phyloP scores from a whole-genome alignment of 2,888 invertebrate species.

The Gymnocheta viridis region DNA sequence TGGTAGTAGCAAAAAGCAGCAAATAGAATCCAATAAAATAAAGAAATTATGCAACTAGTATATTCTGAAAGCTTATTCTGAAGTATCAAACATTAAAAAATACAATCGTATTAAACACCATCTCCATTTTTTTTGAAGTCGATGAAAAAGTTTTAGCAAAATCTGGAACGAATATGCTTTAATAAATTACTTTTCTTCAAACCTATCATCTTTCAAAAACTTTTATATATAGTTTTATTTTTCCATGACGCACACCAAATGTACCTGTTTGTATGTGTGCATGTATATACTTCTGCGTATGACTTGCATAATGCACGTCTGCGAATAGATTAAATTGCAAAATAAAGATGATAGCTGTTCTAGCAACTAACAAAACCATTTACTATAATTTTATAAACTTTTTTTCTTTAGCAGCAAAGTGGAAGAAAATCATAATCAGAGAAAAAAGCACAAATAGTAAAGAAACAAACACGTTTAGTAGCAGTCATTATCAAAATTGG shows the following conservation, averaged over 20 bases:
- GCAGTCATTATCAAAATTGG: constrained; percentile 69
- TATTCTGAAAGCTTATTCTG: too few relatives aligned
- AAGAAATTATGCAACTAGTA: too few relatives aligned
- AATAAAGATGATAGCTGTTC: constrained; percentile 25
- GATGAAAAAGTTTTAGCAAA: too few relatives aligned
- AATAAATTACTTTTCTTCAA: not conserved
- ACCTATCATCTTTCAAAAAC: not conserved
- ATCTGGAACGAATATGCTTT: not conserved
- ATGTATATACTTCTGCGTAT: not conserved
- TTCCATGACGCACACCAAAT: not conserved
- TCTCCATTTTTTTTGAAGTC: too few relatives aligned
- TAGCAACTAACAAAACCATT: constrained; percentile 37
- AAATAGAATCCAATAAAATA: too few relatives aligned
- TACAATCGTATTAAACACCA: too few relatives aligned
- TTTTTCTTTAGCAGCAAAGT: constrained; percentile 1
- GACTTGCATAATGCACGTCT: not conserved
- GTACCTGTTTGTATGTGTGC: not conserved
- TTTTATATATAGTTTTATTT: not conserved
- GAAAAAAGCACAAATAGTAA: not conserved
- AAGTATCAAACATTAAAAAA: too few relatives aligned
- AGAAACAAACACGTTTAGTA: constrained; percentile 46
- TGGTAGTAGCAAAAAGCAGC: too few relatives aligned
- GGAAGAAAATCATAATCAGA: not conserved
- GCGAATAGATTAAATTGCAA: constrained; percentile 3
- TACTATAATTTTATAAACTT: constrained; percentile 42